Base-by-base conservation (phyloP, 2,113 vertebrate genomes). In the Oreochromis tanganicae region DNA sequence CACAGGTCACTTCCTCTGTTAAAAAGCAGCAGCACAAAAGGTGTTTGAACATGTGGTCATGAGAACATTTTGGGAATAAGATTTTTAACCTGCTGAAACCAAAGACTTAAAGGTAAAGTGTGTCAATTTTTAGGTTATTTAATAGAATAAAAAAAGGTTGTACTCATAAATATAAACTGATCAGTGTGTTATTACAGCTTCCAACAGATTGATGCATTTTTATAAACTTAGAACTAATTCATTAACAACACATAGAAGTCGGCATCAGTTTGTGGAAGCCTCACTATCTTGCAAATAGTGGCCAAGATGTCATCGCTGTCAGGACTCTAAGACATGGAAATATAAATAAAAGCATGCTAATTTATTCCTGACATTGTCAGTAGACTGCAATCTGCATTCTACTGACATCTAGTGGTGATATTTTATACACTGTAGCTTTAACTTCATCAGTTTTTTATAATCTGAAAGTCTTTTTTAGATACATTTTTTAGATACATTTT, bases 1-100 rank as follows among this genome's bases (percentile, higher is more conserved):
- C 94, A 52, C 96, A 96, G 57, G 95, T 96, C 82, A 96, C 54
- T 2, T 34, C 93, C 94, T 95, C 95, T 96, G 93, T 90, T 48
- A 14, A 16, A 61, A 10, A 87, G n/a, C 19, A 43, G 6, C 43
- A 5, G 29, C 13, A 75, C 19, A 68, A 85, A 85, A 56, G 9
- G 13, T 32, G 24, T 68, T 81, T 88, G 17, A 63, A 85, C 29
- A 38, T 55, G 41, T 38, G 56, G 59, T 57, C 8, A 68, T 38
- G 19, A 32, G 43, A 68, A 68, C 52, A 73, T 17, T 32, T 19
- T 54, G 55, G 7, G 3, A 56, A 68, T 19, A 78, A 52, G 17
- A 4, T 32, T 32, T 38, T 48, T 81, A 73, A 73, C 56, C 54
- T 34, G 12, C 17, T 52, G 46, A 81, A 66, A 81, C 34, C n/a